Evolutionary conservation across 2,888 invertebrate genomes (phyloP), one percentile per base, ranked within the genome.

Genomic region (Pheosia gnoma): DNA sequence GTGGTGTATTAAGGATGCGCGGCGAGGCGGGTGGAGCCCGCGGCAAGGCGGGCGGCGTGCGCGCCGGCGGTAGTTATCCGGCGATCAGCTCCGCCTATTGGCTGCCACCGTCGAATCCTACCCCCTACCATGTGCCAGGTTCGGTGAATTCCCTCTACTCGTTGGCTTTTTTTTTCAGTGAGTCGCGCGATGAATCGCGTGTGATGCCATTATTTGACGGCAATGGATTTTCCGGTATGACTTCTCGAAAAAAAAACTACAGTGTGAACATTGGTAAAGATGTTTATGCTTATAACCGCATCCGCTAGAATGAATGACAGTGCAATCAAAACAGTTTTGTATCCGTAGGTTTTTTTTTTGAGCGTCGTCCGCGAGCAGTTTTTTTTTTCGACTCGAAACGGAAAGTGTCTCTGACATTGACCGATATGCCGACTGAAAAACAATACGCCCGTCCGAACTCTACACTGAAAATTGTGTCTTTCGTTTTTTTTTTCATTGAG

Each of bases 71-170:
- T 85, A 94, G 90, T 91, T 97, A 97, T 94, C 97, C 97, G 86
- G 95, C 97, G 80, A 97, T 97, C 94, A 96, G 96, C 90, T 95
- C 96, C 87, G 96, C 97, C 86, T 97, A 97, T 93, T 97, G 97
- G 97, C 95, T 97, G 83, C 96, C 97, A 74, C 96, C 97, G 82
- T 95, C 96, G 72, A 96, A 96, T 90, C 96, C 96, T 79, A 96
- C 96, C 85, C 97, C 97, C 82, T 97, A 97, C 94, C 95, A 97
- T 88, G 95, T 97, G 90, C 97, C 97, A 97, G 97, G 97, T 97
- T 95, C 85, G 89, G 66, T 63, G 47, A 13, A 60, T 39, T 66
- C 59, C 71, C 67, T 55, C 58, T 62, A 66, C 68, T 25, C 25
- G 25, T 71, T 68, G 41, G 6, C 5, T 55, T 39, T 55, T 11